Evolutionary conservation across 2,113 vertebrate species (phyloP), one percentile per base, ranked within the genome.

Genomic region (Sterna hirundo): DNA sequence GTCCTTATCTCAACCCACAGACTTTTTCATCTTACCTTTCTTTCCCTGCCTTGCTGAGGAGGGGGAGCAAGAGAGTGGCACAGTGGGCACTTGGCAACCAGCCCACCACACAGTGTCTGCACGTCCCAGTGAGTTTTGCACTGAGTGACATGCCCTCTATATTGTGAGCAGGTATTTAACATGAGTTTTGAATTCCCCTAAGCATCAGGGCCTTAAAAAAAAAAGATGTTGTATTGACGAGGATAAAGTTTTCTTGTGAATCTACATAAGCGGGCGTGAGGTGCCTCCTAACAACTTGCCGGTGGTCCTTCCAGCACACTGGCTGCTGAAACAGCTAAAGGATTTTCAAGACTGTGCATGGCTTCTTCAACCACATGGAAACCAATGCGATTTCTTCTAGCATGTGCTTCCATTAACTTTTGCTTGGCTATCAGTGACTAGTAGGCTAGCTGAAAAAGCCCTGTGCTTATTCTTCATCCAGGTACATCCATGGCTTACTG

Each of bases 361-460:
- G 11, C 16, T 61, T 82, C 51, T 69, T 42, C 49, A 79, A 3
- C 15, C 19, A 23, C 22, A 21, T 11, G 11, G 57, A 66, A 84
- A 69, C 10, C 18, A 40, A 25, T 32, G 25, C 6, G 11, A 44
- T 13, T 65, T 83, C 65, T 72, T 68, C 29, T 60, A 42, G 22
- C 14, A 42, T 11, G 16, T 64, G 49, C 61, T 54, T 71, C 47
- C 54, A n/a, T 55, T 71, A 61, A 38, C 12, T 96, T 96, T 90
- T 89, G 62, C 90, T 97, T 81, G 85, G 90, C 92, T 93, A 65
- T 85, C 85, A 62, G 10, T 94, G 87, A 93, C 84, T 94, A 94
- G 88, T 78, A 91, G 91, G 76, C 23, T 18, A 12, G 14, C 26
- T 81, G 55, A 66, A 71, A 29, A 18, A 92, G 40, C 82, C 42